Percentiles rank a stretch among this genome's conserved stretches.
Evolutionary conservation across 1,140 invertebrate genomes (phyloP).

Genomic region (Frieseomelitta varia): DNA sequence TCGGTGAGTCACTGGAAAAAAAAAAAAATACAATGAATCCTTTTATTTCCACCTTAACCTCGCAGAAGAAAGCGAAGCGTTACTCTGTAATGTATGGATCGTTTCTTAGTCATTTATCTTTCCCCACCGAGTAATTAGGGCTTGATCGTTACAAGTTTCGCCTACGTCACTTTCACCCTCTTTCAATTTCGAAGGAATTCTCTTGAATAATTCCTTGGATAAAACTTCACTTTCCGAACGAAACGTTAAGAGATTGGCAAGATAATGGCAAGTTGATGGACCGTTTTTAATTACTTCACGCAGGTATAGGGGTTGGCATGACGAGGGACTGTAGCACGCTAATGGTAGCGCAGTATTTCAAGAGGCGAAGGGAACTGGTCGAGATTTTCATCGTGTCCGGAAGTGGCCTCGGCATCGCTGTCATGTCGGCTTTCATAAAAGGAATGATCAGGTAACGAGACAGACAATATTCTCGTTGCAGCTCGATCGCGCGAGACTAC

Average conservation of each 20-base stretch:
- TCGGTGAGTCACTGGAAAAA: conserved; percentile 80
- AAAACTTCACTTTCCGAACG: background rate
- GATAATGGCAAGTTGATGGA: background rate
- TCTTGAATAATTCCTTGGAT: background rate
- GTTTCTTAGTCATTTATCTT: background rate
- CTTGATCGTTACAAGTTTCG: background rate
- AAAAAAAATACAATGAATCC: background rate
- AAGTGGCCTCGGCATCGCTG: conserved; percentile 91
- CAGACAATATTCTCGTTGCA: background rate
- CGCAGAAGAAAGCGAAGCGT: background rate
- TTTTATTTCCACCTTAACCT: background rate
- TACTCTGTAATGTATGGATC: too few species aligned
- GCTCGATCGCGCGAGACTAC: background rate
- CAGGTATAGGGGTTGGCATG: conserved; percentile 92
- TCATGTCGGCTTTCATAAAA: conserved; percentile 92
- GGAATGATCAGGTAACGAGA: conserved; percentile 88
- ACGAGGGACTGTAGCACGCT: conserved; percentile 92
- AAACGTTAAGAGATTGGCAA: background rate
- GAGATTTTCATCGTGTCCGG: conserved; percentile 94
- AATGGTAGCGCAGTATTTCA: conserved; percentile 96
- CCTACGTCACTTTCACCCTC: background rate
- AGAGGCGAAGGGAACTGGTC: conserved; percentile 90
- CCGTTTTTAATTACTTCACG: conserved; percentile 62
- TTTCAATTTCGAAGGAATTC: background rate
- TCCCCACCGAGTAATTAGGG: background rate